Evolutionary conservation across 2,888 invertebrate species (phyloP).

Genomic region (Arrhopalites spinosus): DNA sequence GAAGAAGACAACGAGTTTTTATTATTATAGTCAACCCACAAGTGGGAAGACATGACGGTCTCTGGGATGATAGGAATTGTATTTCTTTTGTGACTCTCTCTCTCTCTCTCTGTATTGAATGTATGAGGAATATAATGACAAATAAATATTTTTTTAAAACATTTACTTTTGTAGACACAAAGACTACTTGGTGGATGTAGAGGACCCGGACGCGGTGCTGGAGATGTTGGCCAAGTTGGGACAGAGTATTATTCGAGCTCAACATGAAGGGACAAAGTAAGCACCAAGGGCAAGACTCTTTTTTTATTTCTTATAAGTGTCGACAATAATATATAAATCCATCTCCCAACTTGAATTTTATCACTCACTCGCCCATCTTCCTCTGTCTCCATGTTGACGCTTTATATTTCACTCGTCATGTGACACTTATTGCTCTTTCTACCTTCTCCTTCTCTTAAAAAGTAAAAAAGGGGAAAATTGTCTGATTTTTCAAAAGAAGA

Average conservation of each 20-base stretch:
- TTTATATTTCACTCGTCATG: too few relatives aligned
- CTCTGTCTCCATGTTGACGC: neutral
- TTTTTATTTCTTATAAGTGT: neutral
- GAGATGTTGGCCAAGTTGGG: constrained; percentile 77
- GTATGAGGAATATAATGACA: neutral
- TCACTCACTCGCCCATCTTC: neutral
- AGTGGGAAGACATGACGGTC: too few relatives aligned
- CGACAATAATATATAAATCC: too few relatives aligned
- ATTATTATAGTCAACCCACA: too few relatives aligned
- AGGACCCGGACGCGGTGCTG: constrained; percentile 77
- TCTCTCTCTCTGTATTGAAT: too few relatives aligned
- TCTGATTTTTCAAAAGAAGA: too few relatives aligned
- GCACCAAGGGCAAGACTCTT: constrained; percentile 8
- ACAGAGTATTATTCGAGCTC: constrained; percentile 75
- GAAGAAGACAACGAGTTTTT: too few relatives aligned
- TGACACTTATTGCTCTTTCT: too few relatives aligned
- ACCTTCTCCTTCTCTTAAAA: too few relatives aligned
- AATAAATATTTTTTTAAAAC: neutral
- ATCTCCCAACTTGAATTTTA: neutral
- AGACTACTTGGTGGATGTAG: constrained; percentile 59
- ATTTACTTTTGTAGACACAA: constrained; percentile 53
- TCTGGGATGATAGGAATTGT: too few relatives aligned
- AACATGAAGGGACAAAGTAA: constrained; percentile 59
- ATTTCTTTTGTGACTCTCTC: too few relatives aligned
- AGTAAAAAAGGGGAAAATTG: too few relatives aligned